phyloP scores from a whole-genome alignment of 2,797 vertebrate genomes.

The Pterois miles region DNA sequence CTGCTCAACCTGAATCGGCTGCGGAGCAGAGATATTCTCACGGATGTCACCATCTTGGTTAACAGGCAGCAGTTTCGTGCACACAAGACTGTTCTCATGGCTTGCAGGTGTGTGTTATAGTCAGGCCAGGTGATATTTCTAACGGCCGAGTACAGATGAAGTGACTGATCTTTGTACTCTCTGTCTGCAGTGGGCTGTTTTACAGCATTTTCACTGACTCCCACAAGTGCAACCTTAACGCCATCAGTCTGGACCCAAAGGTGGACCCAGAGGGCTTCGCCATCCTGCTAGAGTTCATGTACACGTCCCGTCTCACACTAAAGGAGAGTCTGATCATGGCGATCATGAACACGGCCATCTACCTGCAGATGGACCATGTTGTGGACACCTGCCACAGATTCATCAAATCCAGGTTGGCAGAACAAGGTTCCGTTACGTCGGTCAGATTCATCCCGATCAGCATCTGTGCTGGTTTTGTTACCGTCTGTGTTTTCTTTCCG shows the following conservation, averaged over 20 bases:
- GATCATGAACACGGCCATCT: conserved; percentile 96
- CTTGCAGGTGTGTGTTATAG: conserved; percentile 90
- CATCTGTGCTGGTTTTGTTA: background rate
- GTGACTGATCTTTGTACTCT: conserved; percentile 38
- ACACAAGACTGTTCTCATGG: conserved; percentile 99
- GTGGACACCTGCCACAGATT: conserved; percentile 98
- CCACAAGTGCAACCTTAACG: conserved; percentile 95
- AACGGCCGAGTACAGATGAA: background rate
- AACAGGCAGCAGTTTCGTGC: conserved; percentile 97
- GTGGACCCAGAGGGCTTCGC: conserved; percentile 97
- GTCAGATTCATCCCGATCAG: background rate
- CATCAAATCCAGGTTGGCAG: conserved; percentile 93
- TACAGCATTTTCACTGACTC: conserved; percentile 99
- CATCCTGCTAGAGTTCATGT: conserved; percentile 98
- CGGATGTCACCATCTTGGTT: conserved; percentile 97
- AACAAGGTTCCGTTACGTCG: background rate
- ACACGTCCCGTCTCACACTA: conserved; percentile 95
- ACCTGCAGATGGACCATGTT: conserved; percentile 98
- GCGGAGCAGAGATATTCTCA: conserved; percentile 94
- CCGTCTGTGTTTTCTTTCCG: conserved; percentile 13
- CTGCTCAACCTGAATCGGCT: conserved; percentile 98
- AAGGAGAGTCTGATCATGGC: conserved; percentile 96
- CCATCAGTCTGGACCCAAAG: conserved; percentile 95
- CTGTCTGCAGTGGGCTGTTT: conserved; percentile 90
- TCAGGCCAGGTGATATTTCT: background rate